Evolutionary conservation across 2,888 invertebrate species (phyloP).

Genomic region (Scaeva pyrastri): DNA sequence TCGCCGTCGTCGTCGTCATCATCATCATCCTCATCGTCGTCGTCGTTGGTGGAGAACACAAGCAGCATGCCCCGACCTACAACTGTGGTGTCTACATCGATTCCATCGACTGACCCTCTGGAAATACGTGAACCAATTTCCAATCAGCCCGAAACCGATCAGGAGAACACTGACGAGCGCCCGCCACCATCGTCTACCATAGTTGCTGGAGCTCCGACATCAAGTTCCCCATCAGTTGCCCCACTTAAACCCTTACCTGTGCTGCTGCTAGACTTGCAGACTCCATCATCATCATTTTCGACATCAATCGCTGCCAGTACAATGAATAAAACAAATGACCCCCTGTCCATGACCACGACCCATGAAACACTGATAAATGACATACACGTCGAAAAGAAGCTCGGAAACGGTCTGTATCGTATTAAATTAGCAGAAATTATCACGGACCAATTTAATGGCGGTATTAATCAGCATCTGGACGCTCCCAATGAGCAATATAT

Average conservation of each 20-base stretch:
- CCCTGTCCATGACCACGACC: constrained; percentile 56
- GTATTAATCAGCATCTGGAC: constrained; percentile 63
- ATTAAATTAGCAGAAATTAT: constrained; percentile 81
- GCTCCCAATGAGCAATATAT: constrained; percentile 50
- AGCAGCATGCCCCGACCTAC: constrained; percentile 38
- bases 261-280: not conserved
- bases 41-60: constrained; percentile 1
- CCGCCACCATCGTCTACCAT: constrained; percentile 65
- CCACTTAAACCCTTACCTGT: constrained; percentile 32
- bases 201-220: constrained; percentile 4
- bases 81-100: constrained; percentile 54
- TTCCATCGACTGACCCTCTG: constrained; percentile 57
- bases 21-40: constrained; percentile 10
- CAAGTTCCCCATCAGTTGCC: constrained; percentile 29
- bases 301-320: constrained; percentile 48
- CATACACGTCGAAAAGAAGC: constrained; percentile 77
- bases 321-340: constrained; percentile 63
- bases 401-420: constrained; percentile 81
- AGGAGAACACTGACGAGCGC: constrained; percentile 75
- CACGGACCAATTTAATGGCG: constrained; percentile 78
- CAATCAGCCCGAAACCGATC: constrained; percentile 74
- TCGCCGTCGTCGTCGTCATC: constrained; percentile 1
- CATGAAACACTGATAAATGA: constrained; percentile 77
- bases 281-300: constrained; percentile 50
- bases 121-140: constrained; percentile 73